Conservation (phyloP, 1,140 invertebrate species). For the Potamilus streckersoni region DNA sequence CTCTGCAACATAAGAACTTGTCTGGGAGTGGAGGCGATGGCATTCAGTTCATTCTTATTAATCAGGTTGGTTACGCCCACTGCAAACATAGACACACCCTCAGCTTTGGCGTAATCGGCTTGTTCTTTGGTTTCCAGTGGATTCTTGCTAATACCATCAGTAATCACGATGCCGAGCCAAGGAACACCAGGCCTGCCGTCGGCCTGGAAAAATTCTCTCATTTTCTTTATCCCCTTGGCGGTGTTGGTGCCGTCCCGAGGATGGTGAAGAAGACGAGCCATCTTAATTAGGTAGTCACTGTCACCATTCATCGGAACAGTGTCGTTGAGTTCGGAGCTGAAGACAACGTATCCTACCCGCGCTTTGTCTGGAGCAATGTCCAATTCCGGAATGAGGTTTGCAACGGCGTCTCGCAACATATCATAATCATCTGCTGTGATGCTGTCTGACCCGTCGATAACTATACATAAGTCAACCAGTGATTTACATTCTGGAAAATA, state of each 20-base stretch:
- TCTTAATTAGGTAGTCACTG: too few species aligned
- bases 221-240: constrained; percentile 11
- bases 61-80: constrained; percentile 33
- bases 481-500: constrained; percentile 23
- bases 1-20: constrained; percentile 21
- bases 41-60: constrained; percentile 16
- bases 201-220: constrained; percentile 7
- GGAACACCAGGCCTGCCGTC: constrained; percentile 19
- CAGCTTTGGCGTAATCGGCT: constrained; percentile 5
- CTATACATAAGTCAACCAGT: constrained; percentile 20
- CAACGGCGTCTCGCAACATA: not conserved
- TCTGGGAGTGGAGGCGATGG: constrained; percentile 24
- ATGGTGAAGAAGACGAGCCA: not conserved
- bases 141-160: constrained; percentile 33
- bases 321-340: constrained; percentile 5
- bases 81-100: constrained; percentile 29
- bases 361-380: constrained; percentile 16
- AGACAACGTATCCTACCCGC: constrained; percentile 28
- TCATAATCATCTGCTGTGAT: constrained; percentile 5
- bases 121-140: constrained; percentile 7
- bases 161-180: constrained; percentile 35
- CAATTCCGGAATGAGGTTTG: constrained; percentile 5
- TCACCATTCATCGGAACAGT: too few species aligned
- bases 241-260: constrained; percentile 21
- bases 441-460: constrained; percentile 30